Conservation (phyloP, 1,140 invertebrate species). For the Zaprionus vittiger region DNA sequence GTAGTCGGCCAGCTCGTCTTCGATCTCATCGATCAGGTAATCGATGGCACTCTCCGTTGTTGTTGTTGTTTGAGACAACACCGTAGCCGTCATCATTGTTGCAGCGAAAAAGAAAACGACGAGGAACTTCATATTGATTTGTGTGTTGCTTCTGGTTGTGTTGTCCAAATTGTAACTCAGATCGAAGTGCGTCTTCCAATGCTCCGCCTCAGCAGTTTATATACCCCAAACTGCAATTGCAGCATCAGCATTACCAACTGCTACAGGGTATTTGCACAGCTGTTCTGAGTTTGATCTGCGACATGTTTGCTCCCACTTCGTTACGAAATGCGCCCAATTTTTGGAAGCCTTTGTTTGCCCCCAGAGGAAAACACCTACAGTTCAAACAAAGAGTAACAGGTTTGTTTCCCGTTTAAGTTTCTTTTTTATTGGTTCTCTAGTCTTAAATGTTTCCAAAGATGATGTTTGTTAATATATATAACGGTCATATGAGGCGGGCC, state of each 20-base stretch:
- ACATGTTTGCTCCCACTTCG: slow-evolving; percentile 41
- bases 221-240: slow-evolving; percentile 34
- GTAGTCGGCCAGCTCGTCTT: slow-evolving; percentile 8
- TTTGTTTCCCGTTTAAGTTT: not conserved
- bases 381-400: not conserved
- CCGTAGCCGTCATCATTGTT: slow-evolving; percentile 24
- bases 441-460: not conserved
- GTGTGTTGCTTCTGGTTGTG: not conserved
- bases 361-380: not conserved
- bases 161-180: slow-evolving; percentile 40
- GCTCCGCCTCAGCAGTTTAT: slow-evolving; percentile 42
- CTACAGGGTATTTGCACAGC: slow-evolving; percentile 59
- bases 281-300: slow-evolving; percentile 47
- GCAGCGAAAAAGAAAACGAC: slow-evolving; percentile 42
- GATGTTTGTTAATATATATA: slow-evolving; percentile 48
- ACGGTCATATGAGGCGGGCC: slow-evolving; percentile 65
- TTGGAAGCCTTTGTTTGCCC: slow-evolving; percentile 21
- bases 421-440: not conserved
- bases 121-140: slow-evolving; percentile 61
- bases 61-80: not conserved
- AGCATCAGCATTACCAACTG: slow-evolving; percentile 20
- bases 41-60: not conserved
- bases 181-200: slow-evolving; percentile 55
- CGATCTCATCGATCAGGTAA: not conserved
- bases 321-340: slow-evolving; percentile 49